Conservation (phyloP, 2,797 vertebrate genomes). For the Cirrhinus mrigala region DNA sequence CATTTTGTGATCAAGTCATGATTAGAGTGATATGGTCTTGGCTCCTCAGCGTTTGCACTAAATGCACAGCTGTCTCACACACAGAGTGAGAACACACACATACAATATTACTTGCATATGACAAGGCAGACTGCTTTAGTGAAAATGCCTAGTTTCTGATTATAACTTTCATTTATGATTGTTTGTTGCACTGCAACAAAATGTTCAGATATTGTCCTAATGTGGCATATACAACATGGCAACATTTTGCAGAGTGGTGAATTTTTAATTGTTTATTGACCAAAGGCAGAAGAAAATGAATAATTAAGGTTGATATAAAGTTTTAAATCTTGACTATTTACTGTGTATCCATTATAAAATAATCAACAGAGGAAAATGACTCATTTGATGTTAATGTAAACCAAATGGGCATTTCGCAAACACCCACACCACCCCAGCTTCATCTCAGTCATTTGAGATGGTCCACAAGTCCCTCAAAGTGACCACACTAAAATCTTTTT, state of each 20-base stretch:
- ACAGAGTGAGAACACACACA: constrained; percentile 40
- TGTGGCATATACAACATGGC: neutral
- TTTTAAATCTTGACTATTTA: constrained; percentile 49
- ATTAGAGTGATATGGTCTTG: constrained; percentile 83
- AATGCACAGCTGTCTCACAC: constrained; percentile 72
- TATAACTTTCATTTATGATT: neutral
- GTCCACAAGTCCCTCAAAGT: constrained; percentile 48
- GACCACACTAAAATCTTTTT: constrained; percentile 69
- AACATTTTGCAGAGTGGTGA: neutral
- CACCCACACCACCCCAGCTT: constrained; percentile 41
- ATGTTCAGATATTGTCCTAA: neutral
- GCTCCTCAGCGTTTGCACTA: constrained; percentile 68
- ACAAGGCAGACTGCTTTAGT: neutral
- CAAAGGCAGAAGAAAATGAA: constrained; percentile 28
- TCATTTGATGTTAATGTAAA: constrained; percentile 70
- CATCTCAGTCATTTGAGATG: constrained; percentile 68
- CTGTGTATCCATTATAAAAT: constrained; percentile 66
- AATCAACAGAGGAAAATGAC: constrained; percentile 68
- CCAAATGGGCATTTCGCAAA: constrained; percentile 70
- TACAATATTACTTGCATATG: constrained; percentile 3
- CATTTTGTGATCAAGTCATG: constrained; percentile 82
- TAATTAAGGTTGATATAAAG: constrained; percentile 60
- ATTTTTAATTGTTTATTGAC: neutral
- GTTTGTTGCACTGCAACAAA: neutral
- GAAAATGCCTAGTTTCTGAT: neutral